A percentile compares a stretch with the other conserved stretches of the same genome.
Evolutionary conservation across 2,888 invertebrate species (phyloP).

Genomic region (Hofmannophila pseudospretella): DNA sequence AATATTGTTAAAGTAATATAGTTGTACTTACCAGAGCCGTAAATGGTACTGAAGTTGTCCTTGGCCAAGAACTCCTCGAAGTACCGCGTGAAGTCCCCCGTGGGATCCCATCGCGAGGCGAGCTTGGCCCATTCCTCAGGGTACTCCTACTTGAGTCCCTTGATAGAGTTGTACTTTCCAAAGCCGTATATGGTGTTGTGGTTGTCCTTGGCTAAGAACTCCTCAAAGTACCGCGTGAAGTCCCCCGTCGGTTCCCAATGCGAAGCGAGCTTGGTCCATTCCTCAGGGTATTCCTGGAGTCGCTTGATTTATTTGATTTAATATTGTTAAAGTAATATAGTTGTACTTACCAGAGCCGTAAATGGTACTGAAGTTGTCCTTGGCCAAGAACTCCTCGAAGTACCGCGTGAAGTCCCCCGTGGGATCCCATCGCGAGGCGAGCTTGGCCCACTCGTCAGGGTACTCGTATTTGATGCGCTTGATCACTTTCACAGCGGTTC

Average conservation of each 20-base stretch:
- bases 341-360: slow-evolving; percentile 49
- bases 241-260: slow-evolving; percentile 86
- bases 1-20: no score
- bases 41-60: slow-evolving; percentile 53
- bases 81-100: slow-evolving; percentile 78
- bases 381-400: slow-evolving; percentile 61
- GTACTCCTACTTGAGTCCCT: slow-evolving; percentile 79
- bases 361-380: slow-evolving; percentile 56
- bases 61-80: slow-evolving; percentile 63
- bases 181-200: slow-evolving; percentile 54
- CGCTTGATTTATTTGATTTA: no score
- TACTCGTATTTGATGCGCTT: slow-evolving; percentile 80
- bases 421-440: slow-evolving; percentile 83
- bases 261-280: slow-evolving; percentile 81
- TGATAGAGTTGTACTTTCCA: slow-evolving; percentile 76
- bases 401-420: slow-evolving; percentile 79
- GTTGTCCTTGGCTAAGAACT: slow-evolving; percentile 53
- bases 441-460: slow-evolving; percentile 81
- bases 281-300: slow-evolving; percentile 79
- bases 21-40: no score
- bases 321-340: no score
- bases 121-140: slow-evolving; percentile 83
- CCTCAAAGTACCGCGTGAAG: slow-evolving; percentile 69
- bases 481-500: slow-evolving; percentile 82
- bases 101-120: slow-evolving; percentile 82